phyloP scores from a whole-genome alignment of 2,888 invertebrate genomes.

The Chymomyza fuscimana region DNA sequence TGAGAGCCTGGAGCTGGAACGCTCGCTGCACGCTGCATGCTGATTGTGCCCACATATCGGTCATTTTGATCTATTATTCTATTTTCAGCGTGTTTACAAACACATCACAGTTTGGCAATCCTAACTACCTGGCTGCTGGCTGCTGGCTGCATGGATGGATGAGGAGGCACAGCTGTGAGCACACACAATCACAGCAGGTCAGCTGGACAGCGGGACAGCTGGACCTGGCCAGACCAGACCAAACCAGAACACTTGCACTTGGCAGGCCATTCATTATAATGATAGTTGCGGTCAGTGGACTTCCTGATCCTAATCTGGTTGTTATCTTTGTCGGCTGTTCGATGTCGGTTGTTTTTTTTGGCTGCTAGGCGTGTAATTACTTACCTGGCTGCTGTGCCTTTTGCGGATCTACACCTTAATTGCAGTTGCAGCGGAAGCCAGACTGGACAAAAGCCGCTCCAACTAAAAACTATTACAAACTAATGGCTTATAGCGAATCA shows the following conservation, averaged over 20 bases:
- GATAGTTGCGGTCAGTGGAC: slow-evolving; percentile 62
- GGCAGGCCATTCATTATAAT: slow-evolving; percentile 61
- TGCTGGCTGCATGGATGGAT: too few species aligned
- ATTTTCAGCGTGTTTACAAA: slow-evolving; percentile 71
- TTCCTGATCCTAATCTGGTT: slow-evolving; percentile 56
- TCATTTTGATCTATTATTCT: slow-evolving; percentile 65
- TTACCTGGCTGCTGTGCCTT: slow-evolving; percentile 31
- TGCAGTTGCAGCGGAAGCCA: slow-evolving; percentile 32
- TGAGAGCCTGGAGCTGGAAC: background rate
- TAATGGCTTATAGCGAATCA: slow-evolving; percentile 56
- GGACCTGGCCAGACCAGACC: background rate
- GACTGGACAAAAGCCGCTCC: slow-evolving; percentile 13
- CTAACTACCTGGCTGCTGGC: background rate
- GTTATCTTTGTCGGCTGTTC: slow-evolving; percentile 39
- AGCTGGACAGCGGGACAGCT: slow-evolving; percentile 10
- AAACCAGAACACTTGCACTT: slow-evolving; percentile 46
- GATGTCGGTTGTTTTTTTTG: background rate
- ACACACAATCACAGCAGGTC: slow-evolving; percentile 45
- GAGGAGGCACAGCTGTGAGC: slow-evolving; percentile 17
- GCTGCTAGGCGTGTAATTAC: slow-evolving; percentile 30
- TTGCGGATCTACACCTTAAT: slow-evolving; percentile 71
- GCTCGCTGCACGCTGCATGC: slow-evolving; percentile 22
- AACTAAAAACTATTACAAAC: slow-evolving; percentile 26
- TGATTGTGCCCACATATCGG: slow-evolving; percentile 41
- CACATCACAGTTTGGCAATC: slow-evolving; percentile 54